A percentile compares a stretch with the other conserved stretches of the same genome.
These are phyloP conservation scores for Aleadryas rufinucha DNA, from an alignment of 2,113 vertebrate species.

Conservation along the genomic window DNA sequence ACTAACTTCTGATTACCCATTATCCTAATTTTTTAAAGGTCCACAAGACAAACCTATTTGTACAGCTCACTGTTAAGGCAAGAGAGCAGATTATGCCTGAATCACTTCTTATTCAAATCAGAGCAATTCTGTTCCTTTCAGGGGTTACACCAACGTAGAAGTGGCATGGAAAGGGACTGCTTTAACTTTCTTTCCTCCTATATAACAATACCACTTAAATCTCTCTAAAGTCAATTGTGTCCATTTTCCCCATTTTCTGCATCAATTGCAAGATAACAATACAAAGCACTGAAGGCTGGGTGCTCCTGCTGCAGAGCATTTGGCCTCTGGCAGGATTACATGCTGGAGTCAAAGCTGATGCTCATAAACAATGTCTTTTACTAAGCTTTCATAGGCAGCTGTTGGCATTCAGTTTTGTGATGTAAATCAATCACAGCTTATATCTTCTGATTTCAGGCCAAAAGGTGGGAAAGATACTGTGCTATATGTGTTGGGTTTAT, in stretches of 20 bases:
- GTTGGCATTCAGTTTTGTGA: conserved; percentile 42
- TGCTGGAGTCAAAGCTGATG: background rate
- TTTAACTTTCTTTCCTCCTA: background rate
- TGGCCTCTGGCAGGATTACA: background rate
- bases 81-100: background rate
- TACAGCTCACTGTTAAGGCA: background rate
- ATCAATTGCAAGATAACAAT: background rate
- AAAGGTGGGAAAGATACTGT: background rate
- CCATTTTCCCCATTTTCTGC: conserved; percentile 7
- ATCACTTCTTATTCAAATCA: conserved; percentile 14
- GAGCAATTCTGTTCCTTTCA: background rate
- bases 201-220: background rate
- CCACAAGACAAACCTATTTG: background rate
- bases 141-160: background rate
- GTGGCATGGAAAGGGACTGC: background rate
- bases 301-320: background rate
- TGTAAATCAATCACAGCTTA: background rate
- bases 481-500: background rate
- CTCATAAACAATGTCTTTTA: background rate
- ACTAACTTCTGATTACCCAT: background rate
- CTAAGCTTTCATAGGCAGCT: conserved; percentile 15
- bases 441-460: background rate
- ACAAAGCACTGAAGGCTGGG: background rate
- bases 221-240: background rate
- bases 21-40: background rate